Evolutionary conservation across 1,140 invertebrate genomes (phyloP).

Genomic region (Pseudomyrmex pallidus): DNA sequence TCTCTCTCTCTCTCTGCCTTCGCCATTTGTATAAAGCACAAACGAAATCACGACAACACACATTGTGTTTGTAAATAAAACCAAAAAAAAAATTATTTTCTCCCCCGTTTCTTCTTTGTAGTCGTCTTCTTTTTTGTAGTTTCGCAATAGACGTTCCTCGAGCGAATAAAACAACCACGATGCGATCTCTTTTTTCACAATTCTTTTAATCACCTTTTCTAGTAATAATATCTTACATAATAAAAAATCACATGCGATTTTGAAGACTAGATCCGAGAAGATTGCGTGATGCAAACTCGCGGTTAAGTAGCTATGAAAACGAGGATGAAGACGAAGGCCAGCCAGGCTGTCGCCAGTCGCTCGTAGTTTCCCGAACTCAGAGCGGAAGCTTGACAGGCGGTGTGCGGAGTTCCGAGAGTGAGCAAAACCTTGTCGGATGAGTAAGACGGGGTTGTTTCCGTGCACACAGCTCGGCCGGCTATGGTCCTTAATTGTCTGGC

Average conservation of each 20-base stretch:
- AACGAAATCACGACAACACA: slow-evolving; percentile 49
- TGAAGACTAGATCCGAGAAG: slow-evolving; percentile 20
- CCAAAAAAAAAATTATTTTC: slow-evolving; percentile 15
- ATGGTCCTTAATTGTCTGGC: slow-evolving; percentile 82
- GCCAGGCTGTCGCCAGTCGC: slow-evolving; percentile 74
- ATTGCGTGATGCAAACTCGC: not conserved
- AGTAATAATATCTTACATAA: slow-evolving; percentile 65
- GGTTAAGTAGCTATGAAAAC: slow-evolving; percentile 75
- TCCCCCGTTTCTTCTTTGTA: not conserved
- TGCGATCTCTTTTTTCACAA: slow-evolving; percentile 2
- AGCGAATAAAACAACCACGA: not conserved
- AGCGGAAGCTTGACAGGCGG: slow-evolving; percentile 86
- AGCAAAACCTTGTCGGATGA: slow-evolving; percentile 82
- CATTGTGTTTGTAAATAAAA: slow-evolving; percentile 71
- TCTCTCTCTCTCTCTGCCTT: not conserved
- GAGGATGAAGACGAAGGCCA: slow-evolving; percentile 76
- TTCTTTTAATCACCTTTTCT: slow-evolving; percentile 54
- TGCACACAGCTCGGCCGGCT: slow-evolving; percentile 83
- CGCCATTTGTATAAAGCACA: slow-evolving; percentile 67
- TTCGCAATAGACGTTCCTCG: not conserved
- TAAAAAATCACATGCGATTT: slow-evolving; percentile 54
- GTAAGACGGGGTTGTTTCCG: slow-evolving; percentile 83
- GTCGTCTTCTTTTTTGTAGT: not conserved
- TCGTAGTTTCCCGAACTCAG: slow-evolving; percentile 83
- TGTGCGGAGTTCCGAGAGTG: slow-evolving; percentile 85